Base-by-base conservation (phyloP, 1,140 invertebrate genomes). In the Heliothis subflexa region DNA sequence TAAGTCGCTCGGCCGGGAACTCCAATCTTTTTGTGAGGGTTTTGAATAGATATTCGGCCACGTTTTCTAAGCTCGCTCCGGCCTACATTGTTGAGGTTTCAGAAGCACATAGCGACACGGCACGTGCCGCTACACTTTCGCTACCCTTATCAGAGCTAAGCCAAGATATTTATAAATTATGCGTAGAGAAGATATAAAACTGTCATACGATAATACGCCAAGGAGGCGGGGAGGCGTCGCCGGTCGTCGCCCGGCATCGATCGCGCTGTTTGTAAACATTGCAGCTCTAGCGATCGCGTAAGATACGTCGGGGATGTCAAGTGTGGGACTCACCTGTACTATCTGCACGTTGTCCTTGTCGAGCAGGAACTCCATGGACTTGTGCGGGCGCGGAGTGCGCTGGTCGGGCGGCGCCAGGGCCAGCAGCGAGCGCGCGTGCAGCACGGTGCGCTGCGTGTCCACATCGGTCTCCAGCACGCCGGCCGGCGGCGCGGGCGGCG, bases 291-390 rank as follows among this genome's bases (percentile, higher is more conserved):
- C 25, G 71, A 64, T 49, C 54, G 45, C 47, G 50, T 4, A 18
- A 49, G 1, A 49, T 14, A 50, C n/a, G 50, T 40, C 62, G 52
- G n/a, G 25, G 54, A 40, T 52, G 74, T 25, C 54, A 59, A 13
- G 59, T 55, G 9, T 3, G n/a, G 25, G 55, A 85, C 91, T 92
- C 66, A 94, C 92, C 92, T 94, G 90, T 57, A 94, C 85, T 7
- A 86, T 88, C 54, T 93, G 90, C 52, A 91, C 92, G 94, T 98
- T 98, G 87, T 98, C 97, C 94, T 98, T 98, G 94, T 98, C 97
- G 88, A 98, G 96, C 86, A 98, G 96, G 95, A 98, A 98, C 96
- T 98, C 98, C 98, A 98, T 98, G 94, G 97, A 98, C 95, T 98
- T 98, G 95, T 97, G 97, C 78, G 97, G 96, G 82, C 97, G 86